phyloP scores from a whole-genome alignment of 2,888 invertebrate species.

The Dinocampus coccinellae region DNA sequence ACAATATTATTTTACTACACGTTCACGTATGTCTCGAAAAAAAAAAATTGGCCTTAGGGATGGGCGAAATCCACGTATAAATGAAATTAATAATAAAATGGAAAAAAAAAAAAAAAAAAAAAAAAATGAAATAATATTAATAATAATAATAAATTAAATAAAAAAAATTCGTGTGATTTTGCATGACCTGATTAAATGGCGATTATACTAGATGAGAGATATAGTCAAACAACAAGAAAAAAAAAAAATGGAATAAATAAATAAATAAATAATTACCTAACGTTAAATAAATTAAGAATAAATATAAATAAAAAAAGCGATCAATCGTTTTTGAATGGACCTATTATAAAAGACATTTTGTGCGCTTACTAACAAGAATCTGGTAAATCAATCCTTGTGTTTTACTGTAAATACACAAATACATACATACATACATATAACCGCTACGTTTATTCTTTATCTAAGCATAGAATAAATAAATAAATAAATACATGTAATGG shows the following conservation, averaged over 20 bases:
- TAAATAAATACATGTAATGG: constrained; percentile 14
- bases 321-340: constrained; percentile 54
- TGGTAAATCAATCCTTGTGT: constrained; percentile 25
- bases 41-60: constrained; percentile 36
- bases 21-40: constrained; percentile 50
- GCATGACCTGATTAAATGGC: constrained; percentile 17
- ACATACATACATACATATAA: constrained; percentile 30
- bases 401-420: constrained; percentile 24
- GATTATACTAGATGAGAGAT: constrained; percentile 18
- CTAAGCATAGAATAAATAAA: not conserved
- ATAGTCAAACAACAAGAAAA: not conserved
- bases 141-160: constrained; percentile 30
- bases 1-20: constrained; percentile 32
- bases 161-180: constrained; percentile 29
- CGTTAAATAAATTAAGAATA: not conserved
- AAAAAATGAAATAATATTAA: constrained; percentile 2
- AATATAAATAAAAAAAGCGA: constrained; percentile 30
- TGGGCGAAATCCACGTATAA: not conserved
- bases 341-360: constrained; percentile 65
- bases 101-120: constrained; percentile 29
- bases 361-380: constrained; percentile 61
- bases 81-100: constrained; percentile 28
- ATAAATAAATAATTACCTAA: too few relatives aligned
- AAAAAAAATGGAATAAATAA: constrained; percentile 5
- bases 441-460: constrained; percentile 42